These are phyloP conservation scores for Amitus sp. DNA, from an alignment of 2,888 invertebrate genomes.

Conservation along the genomic window DNA sequence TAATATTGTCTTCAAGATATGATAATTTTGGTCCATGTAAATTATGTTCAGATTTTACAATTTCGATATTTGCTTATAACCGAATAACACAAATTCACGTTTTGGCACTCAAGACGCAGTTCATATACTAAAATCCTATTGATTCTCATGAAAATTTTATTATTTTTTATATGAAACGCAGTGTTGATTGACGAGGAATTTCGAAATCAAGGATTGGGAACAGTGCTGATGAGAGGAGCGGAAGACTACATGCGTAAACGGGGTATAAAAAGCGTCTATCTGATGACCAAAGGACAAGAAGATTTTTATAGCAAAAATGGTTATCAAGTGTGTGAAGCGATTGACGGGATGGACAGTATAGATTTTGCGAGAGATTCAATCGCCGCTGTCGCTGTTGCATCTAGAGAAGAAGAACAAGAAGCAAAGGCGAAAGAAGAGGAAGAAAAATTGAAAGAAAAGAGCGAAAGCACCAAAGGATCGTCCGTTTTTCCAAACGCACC, in stretches of 20 bases:
- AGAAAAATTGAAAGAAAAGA: too few species aligned
- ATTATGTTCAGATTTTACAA: too few species aligned
- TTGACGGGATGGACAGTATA: conserved; percentile 74
- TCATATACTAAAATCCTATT: too few species aligned
- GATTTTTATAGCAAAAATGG: conserved; percentile 80
- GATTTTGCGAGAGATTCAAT: conserved; percentile 34
- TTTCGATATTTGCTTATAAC: too few species aligned
- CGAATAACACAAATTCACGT: background rate
- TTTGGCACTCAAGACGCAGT: too few species aligned
- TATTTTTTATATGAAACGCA: conserved; percentile 50
- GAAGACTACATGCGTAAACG: conserved; percentile 77
- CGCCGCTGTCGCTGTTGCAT: conserved; percentile 5
- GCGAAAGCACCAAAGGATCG: too few species aligned
- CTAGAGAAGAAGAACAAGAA: too few species aligned
- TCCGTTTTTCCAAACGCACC: conserved; percentile 51
- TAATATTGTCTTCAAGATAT: too few species aligned
- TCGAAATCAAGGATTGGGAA: conserved; percentile 82
- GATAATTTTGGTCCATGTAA: too few species aligned
- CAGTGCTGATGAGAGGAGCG: conserved; percentile 76
- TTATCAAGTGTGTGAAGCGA: conserved; percentile 75
- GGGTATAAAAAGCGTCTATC: conserved; percentile 73
- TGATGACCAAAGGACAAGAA: conserved; percentile 80
- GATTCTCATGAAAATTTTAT: background rate
- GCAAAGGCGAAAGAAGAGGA: too few species aligned
- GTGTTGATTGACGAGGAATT: conserved; percentile 79